A percentile compares a stretch with the other conserved stretches of the same genome.
These are phyloP conservation scores for Sthenelais limicola DNA, from an alignment of 2,888 invertebrate species.

Conservation along the genomic window DNA sequence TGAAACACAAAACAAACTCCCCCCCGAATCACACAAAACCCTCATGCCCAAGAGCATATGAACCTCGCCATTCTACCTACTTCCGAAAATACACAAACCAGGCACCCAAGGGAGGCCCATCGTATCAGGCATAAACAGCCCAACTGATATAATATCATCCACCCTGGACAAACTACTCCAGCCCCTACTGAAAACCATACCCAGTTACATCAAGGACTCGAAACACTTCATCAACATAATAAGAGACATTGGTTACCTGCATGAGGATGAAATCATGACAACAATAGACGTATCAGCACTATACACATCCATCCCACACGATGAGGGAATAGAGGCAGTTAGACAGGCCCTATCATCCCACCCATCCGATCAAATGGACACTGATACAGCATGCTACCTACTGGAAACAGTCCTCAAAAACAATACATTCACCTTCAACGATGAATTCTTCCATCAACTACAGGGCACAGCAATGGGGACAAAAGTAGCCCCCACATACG, in stretches of 20 bases:
- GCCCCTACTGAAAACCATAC: background rate
- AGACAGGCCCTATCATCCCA: background rate
- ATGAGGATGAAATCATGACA: conserved; percentile 6
- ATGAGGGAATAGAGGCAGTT: conserved; percentile 18
- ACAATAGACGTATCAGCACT: conserved; percentile 7
- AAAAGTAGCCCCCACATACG: too few relatives aligned
- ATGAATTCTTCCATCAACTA: too few relatives aligned
- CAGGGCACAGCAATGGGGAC: too few relatives aligned
- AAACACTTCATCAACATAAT: conserved; percentile 20
- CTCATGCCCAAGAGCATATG: background rate
- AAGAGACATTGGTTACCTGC: conserved; percentile 1
- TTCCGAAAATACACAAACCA: conserved; percentile 28
- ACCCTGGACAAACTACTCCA: background rate
- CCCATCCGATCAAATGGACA: background rate
- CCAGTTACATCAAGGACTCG: conserved; percentile 9
- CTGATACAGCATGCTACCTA: too few relatives aligned
- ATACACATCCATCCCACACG: conserved; percentile 26
- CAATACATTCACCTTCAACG: too few relatives aligned
- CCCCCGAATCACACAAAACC: background rate
- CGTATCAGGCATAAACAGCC: conserved; percentile 10
- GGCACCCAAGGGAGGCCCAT: background rate
- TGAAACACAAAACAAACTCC: background rate
- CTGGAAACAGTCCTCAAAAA: too few relatives aligned
- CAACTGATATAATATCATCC: conserved; percentile 16
- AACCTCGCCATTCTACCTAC: conserved; percentile 9